A percentile compares a stretch with the other conserved stretches of the same genome.
These are phyloP conservation scores for Argynnis bischoffii DNA, from an alignment of 2,888 invertebrate species.

Conservation along the genomic window DNA sequence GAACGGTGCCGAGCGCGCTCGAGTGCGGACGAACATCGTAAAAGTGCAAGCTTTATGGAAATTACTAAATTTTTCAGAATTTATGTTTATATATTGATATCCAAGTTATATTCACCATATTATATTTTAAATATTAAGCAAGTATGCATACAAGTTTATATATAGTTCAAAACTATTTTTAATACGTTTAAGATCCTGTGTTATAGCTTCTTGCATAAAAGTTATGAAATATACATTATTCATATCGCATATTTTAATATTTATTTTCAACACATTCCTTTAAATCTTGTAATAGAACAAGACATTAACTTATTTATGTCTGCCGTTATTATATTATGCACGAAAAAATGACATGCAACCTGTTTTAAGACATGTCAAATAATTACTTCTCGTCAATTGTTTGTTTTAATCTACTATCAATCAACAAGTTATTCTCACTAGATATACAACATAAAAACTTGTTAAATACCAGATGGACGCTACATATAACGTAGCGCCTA, in stretches of 20 bases:
- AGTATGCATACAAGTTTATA: neutral
- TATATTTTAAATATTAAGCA: neutral
- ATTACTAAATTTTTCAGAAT: conserved; percentile 2
- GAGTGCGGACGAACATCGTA: conserved; percentile 47
- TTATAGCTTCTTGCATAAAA: neutral
- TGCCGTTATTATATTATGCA: conserved; percentile 31
- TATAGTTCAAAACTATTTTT: neutral
- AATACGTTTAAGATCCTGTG: neutral
- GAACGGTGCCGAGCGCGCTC: conserved; percentile 61
- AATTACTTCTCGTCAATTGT: conserved; percentile 39
- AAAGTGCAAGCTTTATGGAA: conserved; percentile 16
- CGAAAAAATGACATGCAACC: conserved; percentile 34
- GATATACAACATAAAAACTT: conserved; percentile 61
- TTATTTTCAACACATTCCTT: conserved; percentile 24
- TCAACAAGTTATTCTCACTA: conserved; percentile 39
- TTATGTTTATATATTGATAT: conserved; percentile 2
- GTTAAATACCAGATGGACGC: conserved; percentile 67
- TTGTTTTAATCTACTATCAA: conserved; percentile 40
- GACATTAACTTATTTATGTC: conserved; percentile 27
- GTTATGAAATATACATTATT: neutral
- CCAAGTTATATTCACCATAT: neutral
- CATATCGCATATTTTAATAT: neutral
- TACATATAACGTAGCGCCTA: conserved; percentile 57
- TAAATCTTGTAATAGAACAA: conserved; percentile 28
- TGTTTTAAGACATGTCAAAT: conserved; percentile 36